Conservation (phyloP, 2,888 invertebrate species). For the Tetragnatha montana region DNA sequence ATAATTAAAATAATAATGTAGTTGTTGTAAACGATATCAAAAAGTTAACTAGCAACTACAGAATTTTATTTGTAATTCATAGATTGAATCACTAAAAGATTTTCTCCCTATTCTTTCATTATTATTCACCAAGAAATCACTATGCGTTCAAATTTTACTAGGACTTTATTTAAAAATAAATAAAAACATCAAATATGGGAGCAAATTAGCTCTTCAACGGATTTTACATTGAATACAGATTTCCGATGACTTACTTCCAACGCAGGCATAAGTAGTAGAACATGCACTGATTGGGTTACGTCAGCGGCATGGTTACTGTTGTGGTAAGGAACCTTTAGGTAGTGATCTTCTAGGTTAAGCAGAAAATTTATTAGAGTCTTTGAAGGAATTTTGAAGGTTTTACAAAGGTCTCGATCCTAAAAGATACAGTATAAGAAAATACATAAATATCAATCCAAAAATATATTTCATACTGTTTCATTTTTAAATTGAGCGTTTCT, state of each 20-base stretch:
- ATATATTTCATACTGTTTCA: neutral
- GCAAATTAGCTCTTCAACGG: neutral
- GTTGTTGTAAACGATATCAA: no score
- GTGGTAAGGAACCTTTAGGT: slow-evolving; percentile 99
- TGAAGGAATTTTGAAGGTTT: slow-evolving; percentile 94
- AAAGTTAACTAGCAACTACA: no score
- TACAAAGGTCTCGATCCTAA: slow-evolving; percentile 88
- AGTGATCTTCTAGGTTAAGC: slow-evolving; percentile 98
- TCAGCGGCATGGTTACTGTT: slow-evolving; percentile 99
- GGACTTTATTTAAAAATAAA: no score
- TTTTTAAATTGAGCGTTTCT: neutral
- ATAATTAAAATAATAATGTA: no score
- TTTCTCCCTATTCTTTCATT: no score
- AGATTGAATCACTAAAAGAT: no score
- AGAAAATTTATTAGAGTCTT: slow-evolving; percentile 96
- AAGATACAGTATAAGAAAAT: slow-evolving; percentile 65
- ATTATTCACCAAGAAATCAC: no score
- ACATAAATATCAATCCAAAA: neutral
- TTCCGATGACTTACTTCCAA: slow-evolving; percentile 82
- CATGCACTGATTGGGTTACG: slow-evolving; percentile 97
- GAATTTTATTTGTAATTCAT: no score
- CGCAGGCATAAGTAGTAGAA: slow-evolving; percentile 95
- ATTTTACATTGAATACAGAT: no score
- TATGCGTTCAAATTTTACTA: no score
- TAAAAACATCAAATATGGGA: neutral